A percentile compares a stretch with the other conserved stretches of the same genome.
These are phyloP conservation scores for Lepeophtheirus salmonis DNA, from an alignment of 1,140 invertebrate genomes.

Conservation along the genomic window DNA sequence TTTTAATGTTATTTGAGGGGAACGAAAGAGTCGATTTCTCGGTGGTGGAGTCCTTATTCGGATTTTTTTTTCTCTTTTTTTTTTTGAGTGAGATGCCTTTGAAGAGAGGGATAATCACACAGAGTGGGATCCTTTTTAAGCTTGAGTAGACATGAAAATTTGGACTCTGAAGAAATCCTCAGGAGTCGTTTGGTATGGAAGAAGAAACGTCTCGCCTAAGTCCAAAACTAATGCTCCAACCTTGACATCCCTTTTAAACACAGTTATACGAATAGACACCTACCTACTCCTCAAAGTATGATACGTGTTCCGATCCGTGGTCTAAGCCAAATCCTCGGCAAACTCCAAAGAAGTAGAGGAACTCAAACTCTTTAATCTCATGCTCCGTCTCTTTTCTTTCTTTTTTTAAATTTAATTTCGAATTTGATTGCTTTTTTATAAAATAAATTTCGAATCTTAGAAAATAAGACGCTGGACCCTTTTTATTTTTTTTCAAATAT, in stretches of 20 bases:
- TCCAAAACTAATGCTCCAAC: neutral
- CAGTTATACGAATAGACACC: neutral
- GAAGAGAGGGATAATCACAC: neutral
- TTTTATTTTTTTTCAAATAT: too few species aligned
- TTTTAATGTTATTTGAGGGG: neutral
- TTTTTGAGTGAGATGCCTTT: neutral
- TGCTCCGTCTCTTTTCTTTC: too few species aligned
- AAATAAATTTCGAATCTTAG: too few species aligned
- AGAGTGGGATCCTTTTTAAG: neutral
- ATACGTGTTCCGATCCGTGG: neutral
- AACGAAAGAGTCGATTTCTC: too few species aligned
- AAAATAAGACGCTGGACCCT: too few species aligned
- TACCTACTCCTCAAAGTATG: neutral
- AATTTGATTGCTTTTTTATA: too few species aligned
- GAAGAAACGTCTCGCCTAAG: neutral
- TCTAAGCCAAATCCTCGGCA: constrained; percentile 21
- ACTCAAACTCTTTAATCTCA: neutral
- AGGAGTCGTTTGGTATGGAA: neutral
- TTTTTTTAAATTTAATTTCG: too few species aligned
- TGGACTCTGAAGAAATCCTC: neutral
- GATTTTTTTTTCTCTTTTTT: too few species aligned
- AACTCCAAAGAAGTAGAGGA: neutral
- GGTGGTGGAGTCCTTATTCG: too few species aligned
- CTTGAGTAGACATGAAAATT: neutral
- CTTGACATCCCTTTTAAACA: neutral